phyloP scores from a whole-genome alignment of 2,113 vertebrate genomes.

The Sinocyclocheilus grahami region DNA sequence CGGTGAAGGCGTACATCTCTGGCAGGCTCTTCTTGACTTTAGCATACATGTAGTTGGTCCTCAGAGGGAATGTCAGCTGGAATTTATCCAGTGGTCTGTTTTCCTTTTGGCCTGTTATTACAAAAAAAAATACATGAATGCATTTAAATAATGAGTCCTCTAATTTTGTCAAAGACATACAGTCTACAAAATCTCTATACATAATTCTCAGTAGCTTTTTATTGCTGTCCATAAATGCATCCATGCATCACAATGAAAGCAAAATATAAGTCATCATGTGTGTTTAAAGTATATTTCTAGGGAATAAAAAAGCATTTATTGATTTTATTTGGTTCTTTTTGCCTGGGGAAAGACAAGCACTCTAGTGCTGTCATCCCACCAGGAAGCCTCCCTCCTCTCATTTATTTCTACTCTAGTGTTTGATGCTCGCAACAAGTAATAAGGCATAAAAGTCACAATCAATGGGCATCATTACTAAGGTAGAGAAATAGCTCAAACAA shows the following conservation, averaged over 20 bases:
- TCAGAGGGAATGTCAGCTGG: constrained; percentile 92
- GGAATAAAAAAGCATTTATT: not conserved
- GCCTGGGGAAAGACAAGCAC: not conserved
- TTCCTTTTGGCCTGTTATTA: constrained; percentile 88
- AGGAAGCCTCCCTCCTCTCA: not conserved
- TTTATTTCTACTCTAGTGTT: not conserved
- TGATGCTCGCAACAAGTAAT: not conserved
- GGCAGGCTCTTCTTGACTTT: constrained; percentile 96
- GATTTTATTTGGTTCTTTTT: not conserved
- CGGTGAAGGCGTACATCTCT: constrained; percentile 95
- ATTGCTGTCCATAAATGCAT: no score
- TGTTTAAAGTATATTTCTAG: not conserved
- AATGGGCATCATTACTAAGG: not conserved
- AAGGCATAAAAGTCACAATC: not conserved
- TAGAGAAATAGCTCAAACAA: not conserved
- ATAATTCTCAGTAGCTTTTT: not conserved
- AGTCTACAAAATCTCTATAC: not conserved
- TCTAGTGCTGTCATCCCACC: not conserved
- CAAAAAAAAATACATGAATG: constrained; percentile 16
- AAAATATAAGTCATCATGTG: not conserved
- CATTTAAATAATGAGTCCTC: not conserved
- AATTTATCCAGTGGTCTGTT: constrained; percentile 92
- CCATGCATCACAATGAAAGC: not conserved
- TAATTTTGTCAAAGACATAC: not conserved
- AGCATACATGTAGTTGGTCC: constrained; percentile 99